Evolutionary conservation across 2,888 invertebrate genomes (phyloP), one percentile per base, ranked within the genome.

Genomic region (Caenorhabditis drosophilae): DNA sequence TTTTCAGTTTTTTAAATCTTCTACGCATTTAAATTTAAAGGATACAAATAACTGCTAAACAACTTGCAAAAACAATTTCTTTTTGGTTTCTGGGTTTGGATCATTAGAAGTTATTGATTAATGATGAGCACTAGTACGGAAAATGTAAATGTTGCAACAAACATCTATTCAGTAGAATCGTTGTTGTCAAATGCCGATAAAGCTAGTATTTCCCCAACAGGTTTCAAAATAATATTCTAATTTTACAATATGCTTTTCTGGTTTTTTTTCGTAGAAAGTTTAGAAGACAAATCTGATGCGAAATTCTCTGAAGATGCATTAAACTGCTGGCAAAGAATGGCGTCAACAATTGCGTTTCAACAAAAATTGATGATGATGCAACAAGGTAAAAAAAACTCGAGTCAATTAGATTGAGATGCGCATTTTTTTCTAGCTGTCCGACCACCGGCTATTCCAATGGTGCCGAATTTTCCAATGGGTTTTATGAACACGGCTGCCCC

Each of bases 291-390:
- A 44, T 54, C 35, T 41, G 58, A 64, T 12, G 38, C 45, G 20
- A 18, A 55, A 4, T 23, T 61, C 1, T 40, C 67, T 11, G 68
- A 68, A 23, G 62, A 60, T 12, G 41, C 53, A 2, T 25, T 59
- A n/a, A 48, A 35, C 15, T 55, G 51, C 12, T 69, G 71, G 67
- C 76, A 76, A 45, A 66, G 70, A 47, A 70, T 76, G 69, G 50
- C 63, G 11, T 56, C 68, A 11, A 55, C 75, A 4, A 40, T 76
- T 9, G 62, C 70, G 2, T 42, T 73, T 12, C 76, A 76, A 42
- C 73, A 76, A 38, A 76, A 74, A 26, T 40, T 76, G 1, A 42
- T 74, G 27, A 45, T 76, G 57, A 59, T 74, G 42, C 71, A 72
- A 38, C 72, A 72, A 60, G 55, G 73, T 74, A 2, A 27, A 16